Percentiles rank a stretch among this genome's conserved stretches.
Conservation (phyloP, 1,140 invertebrate genomes). For the Periplaneta americana region DNA sequence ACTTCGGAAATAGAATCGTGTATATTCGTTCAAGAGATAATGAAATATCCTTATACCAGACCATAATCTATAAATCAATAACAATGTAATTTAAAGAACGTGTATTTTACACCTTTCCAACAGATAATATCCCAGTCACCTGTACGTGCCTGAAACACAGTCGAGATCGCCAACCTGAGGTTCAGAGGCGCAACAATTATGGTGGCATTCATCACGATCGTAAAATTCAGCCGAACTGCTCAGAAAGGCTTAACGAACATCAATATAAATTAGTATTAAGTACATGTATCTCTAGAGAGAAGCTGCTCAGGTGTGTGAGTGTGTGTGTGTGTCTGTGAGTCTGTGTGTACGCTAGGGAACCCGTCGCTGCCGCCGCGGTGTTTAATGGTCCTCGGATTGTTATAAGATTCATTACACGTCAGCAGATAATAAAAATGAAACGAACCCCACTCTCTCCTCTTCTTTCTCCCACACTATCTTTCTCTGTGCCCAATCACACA, state of each 20-base stretch:
- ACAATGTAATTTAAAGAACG: no score
- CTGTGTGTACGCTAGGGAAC: no score
- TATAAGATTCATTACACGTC: not conserved
- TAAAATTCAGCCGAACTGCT: not conserved
- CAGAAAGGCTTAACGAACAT: not conserved
- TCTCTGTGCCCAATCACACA: not conserved
- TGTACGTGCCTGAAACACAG: not conserved
- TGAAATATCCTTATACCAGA: no score
- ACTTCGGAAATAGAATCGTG: no score
- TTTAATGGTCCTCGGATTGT: not conserved
- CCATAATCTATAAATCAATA: no score
- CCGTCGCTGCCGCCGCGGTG: not conserved
- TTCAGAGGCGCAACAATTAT: not conserved
- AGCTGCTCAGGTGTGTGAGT: not conserved
- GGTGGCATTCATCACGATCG: not conserved
- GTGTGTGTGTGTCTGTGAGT: no score
- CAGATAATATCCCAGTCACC: not conserved
- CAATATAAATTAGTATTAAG: not conserved
- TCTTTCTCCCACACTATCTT: not conserved
- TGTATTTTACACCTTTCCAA: no score
- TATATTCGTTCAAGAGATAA: no score
- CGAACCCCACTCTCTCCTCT: not conserved
- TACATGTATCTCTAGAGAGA: not conserved
- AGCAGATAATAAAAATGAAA: not conserved
- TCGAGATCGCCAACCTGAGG: no score